These are phyloP conservation scores for Tetramorium simillimum DNA, from an alignment of 1,140 invertebrate genomes.

Conservation along the genomic window DNA sequence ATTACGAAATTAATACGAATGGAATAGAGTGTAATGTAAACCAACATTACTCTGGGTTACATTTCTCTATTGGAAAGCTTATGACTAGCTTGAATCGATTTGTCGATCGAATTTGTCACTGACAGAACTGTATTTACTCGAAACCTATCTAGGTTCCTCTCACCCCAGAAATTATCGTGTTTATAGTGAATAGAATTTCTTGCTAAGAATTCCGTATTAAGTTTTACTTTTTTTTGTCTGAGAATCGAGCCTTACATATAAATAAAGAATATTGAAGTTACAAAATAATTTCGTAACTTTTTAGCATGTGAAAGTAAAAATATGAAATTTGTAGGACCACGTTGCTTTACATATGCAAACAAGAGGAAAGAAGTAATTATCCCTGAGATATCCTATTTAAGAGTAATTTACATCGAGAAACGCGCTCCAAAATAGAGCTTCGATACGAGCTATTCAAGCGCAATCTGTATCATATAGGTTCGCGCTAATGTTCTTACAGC, in stretches of 20 bases:
- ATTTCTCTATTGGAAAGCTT: neutral
- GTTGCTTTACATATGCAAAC: neutral
- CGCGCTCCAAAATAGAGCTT: neutral
- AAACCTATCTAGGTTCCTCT: neutral
- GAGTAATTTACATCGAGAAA: neutral
- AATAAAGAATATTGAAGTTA: neutral
- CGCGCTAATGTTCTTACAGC: conserved; percentile 10
- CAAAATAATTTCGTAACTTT: neutral
- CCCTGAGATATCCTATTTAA: neutral
- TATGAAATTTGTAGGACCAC: too few species aligned
- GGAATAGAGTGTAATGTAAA: neutral
- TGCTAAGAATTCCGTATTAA: neutral
- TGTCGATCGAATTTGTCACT: neutral
- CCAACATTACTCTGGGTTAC: neutral
- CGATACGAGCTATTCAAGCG: neutral
- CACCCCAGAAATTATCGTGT: neutral
- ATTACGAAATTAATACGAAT: conserved; percentile 4
- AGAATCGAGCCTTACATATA: neutral
- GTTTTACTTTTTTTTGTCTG: neutral
- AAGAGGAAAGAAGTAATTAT: neutral
- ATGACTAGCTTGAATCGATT: neutral
- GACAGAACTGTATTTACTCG: neutral
- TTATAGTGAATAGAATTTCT: neutral
- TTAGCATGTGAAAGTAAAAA: neutral
- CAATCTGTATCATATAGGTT: conserved; percentile 25